Conservation (phyloP, 2,797 vertebrate species). For the Molothrus aeneus region DNA sequence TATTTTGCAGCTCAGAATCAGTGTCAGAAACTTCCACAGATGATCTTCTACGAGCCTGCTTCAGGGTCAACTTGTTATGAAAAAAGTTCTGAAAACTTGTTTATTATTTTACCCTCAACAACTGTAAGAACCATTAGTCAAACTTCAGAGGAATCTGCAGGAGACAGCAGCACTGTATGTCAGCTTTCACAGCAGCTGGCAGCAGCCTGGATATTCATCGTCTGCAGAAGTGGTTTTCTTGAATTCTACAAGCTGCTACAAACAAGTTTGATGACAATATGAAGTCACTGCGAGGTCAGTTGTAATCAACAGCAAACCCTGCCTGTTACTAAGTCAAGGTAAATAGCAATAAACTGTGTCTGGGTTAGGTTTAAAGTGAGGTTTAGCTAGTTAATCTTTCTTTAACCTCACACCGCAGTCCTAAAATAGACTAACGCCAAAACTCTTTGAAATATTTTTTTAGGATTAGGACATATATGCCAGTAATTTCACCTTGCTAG, state of each 20-base stretch:
- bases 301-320: background rate
- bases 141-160: background rate
- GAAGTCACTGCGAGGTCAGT: slow-evolving; percentile 6
- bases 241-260: background rate
- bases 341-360: slow-evolving; percentile 21
- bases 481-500: background rate
- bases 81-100: background rate
- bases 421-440: background rate
- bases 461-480: background rate
- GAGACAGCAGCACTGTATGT: background rate
- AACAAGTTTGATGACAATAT: background rate
- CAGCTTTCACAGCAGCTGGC: background rate
- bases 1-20: background rate
- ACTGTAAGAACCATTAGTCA: background rate
- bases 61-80: background rate
- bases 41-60: background rate
- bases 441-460: background rate
- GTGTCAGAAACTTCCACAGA: background rate
- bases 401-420: background rate
- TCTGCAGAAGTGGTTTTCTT: background rate
- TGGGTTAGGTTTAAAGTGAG: slow-evolving; percentile 17
- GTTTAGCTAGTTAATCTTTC: slow-evolving; percentile 13
- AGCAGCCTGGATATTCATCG: background rate
- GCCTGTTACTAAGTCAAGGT: background rate
- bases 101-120: background rate